phyloP scores from a whole-genome alignment of 2,888 invertebrate species.

The Agrypnus murinus region DNA sequence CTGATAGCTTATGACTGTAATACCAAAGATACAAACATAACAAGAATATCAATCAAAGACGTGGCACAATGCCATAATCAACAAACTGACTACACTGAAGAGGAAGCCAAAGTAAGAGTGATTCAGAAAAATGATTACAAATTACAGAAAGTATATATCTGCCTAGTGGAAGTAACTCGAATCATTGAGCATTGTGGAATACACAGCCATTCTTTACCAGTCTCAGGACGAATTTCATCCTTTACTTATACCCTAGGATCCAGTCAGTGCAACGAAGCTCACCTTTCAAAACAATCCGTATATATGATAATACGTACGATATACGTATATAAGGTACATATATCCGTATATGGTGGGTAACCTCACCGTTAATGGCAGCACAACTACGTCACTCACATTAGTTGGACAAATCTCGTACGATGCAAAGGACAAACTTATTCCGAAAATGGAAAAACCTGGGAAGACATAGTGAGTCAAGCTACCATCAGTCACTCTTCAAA shows the following conservation, averaged over 20 bases:
- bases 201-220: not conserved
- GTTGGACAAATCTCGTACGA: not conserved
- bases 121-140: constrained; percentile 2
- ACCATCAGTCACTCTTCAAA: not conserved
- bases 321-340: not conserved
- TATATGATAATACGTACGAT: too few species aligned
- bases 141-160: not conserved
- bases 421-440: constrained; percentile 1
- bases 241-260: not conserved
- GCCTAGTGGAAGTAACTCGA: constrained; percentile 16
- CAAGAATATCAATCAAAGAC: not conserved
- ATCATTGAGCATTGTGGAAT: constrained; percentile 23
- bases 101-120: not conserved
- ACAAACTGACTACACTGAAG: not conserved
- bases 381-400: constrained; percentile 15
- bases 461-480: constrained; percentile 17
- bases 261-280: constrained; percentile 8
- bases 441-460: constrained; percentile 30
- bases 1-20: too few species aligned
- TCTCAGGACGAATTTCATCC: not conserved
- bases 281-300: not conserved
- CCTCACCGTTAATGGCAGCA: constrained; percentile 18
- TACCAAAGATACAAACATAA: too few species aligned
- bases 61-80: not conserved
- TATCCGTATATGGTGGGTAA: too few species aligned